Conservation (phyloP, 2,888 invertebrate species). For the Chouioia cunea region DNA sequence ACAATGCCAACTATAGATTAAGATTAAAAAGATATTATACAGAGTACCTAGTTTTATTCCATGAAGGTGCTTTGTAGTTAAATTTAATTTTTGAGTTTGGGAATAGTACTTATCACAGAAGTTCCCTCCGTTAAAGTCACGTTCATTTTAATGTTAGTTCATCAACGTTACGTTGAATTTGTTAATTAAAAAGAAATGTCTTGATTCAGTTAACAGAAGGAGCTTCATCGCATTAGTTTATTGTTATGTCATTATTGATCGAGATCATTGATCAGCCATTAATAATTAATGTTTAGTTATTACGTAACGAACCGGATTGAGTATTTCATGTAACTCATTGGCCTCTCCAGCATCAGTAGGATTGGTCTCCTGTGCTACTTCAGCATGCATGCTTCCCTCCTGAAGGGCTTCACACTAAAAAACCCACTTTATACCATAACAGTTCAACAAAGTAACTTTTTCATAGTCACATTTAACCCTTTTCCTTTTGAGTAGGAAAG, state of each 20-base stretch:
- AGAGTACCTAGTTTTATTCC: slow-evolving; percentile 22
- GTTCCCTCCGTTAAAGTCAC: too few relatives aligned
- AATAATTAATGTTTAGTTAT: slow-evolving; percentile 52
- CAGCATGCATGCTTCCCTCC: slow-evolving; percentile 66
- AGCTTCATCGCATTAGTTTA: neutral
- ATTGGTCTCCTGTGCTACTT: slow-evolving; percentile 60
- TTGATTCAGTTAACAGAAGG: neutral
- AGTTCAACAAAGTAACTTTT: slow-evolving; percentile 6
- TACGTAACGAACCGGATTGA: slow-evolving; percentile 65
- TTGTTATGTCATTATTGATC: slow-evolving; percentile 26
- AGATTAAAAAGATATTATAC: slow-evolving; percentile 1
- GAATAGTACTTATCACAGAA: too few relatives aligned
- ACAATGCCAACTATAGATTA: slow-evolving; percentile 6
- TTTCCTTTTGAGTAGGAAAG: slow-evolving; percentile 20
- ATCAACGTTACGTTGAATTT: neutral
- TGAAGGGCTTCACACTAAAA: slow-evolving; percentile 67
- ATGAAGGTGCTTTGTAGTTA: slow-evolving; percentile 37
- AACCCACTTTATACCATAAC: slow-evolving; percentile 52
- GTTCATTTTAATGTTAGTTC: neutral
- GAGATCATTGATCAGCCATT: slow-evolving; percentile 43
- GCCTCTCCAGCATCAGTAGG: slow-evolving; percentile 62
- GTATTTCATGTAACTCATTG: slow-evolving; percentile 64
- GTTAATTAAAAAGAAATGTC: neutral
- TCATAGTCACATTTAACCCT: slow-evolving; percentile 15
- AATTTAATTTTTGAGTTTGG: slow-evolving; percentile 10